phyloP scores from a whole-genome alignment of 2,113 vertebrate species.

The Petrocephalus microphthalmus region DNA sequence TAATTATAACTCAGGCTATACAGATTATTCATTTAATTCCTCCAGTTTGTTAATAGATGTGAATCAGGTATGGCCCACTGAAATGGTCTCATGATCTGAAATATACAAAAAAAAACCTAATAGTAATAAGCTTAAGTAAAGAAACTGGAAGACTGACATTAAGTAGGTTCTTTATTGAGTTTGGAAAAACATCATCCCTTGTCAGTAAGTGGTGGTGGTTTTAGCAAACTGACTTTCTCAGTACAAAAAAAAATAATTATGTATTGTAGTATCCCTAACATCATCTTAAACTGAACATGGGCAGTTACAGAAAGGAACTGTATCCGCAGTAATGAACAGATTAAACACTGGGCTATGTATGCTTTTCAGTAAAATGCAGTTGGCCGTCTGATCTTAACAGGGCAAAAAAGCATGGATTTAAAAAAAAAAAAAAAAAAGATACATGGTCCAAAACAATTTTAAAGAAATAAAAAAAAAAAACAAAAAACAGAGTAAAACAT shows the following conservation, averaged over 20 bases:
- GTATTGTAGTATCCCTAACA: not conserved
- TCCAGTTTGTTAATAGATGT: not conserved
- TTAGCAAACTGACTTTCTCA: not conserved
- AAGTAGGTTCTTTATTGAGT: slow-evolving; percentile 15
- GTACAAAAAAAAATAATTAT: slow-evolving; percentile 17
- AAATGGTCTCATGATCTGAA: not conserved
- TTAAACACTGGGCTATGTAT: not conserved
- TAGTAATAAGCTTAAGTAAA: not conserved
- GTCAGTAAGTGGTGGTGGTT: not conserved
- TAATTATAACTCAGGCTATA: not conserved
- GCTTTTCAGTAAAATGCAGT: not conserved
- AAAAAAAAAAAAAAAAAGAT: not conserved
- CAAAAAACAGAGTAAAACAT: slow-evolving; percentile 18
- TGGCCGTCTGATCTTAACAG: not conserved
- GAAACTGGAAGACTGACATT: not conserved
- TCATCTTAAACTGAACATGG: not conserved
- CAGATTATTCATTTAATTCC: not conserved
- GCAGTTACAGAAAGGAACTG: not conserved
- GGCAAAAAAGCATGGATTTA: not conserved
- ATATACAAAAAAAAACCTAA: no score
- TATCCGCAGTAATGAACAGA: not conserved
- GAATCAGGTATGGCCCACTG: not conserved
- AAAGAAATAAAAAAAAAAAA: slow-evolving; percentile 5
- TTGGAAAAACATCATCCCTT: slow-evolving; percentile 5
- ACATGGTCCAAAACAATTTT: slow-evolving; percentile 21